Evolutionary conservation across 2,888 invertebrate genomes (phyloP).

Genomic region (Ochlodes sylvanus): DNA sequence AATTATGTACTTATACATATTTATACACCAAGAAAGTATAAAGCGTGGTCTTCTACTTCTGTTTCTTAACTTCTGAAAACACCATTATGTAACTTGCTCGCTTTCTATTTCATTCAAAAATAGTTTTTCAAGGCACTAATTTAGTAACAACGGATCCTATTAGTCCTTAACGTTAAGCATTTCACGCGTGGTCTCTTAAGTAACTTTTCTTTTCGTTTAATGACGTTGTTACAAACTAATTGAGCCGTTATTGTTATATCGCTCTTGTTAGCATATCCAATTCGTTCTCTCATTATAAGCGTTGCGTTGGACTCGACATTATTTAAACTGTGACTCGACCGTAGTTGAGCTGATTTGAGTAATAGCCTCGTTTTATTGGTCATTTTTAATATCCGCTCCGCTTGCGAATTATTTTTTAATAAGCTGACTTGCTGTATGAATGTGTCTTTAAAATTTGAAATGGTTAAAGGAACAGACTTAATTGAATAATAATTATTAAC

Average conservation of each 20-base stretch:
- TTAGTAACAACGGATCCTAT: not conserved
- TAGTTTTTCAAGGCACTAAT: not conserved
- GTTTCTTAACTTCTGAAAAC: not conserved
- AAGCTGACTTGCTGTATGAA: not conserved
- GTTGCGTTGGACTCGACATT: constrained; percentile 18
- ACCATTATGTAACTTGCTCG: not conserved
- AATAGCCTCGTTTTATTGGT: constrained; percentile 18
- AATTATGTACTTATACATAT: too few relatives aligned
- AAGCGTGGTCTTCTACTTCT: too few relatives aligned
- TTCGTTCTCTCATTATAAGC: constrained; percentile 30
- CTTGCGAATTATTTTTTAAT: constrained; percentile 6
- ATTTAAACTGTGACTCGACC: too few relatives aligned
- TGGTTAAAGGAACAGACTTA: too few relatives aligned
- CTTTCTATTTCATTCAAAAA: constrained; percentile 2
- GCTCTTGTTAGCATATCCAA: constrained; percentile 31
- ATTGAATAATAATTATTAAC: too few relatives aligned
- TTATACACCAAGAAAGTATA: too few relatives aligned
- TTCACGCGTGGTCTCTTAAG: not conserved
- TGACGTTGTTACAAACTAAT: constrained; percentile 28
- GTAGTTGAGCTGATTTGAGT: constrained; percentile 25
- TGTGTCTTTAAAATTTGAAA: too few relatives aligned
- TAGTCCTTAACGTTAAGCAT: not conserved
- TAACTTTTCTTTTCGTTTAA: constrained; percentile 13
- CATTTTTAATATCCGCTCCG: constrained; percentile 3
- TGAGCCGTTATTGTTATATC: constrained; percentile 26